phyloP scores from a whole-genome alignment of 2,113 vertebrate genomes.

The Aptenodytes forsteri region DNA sequence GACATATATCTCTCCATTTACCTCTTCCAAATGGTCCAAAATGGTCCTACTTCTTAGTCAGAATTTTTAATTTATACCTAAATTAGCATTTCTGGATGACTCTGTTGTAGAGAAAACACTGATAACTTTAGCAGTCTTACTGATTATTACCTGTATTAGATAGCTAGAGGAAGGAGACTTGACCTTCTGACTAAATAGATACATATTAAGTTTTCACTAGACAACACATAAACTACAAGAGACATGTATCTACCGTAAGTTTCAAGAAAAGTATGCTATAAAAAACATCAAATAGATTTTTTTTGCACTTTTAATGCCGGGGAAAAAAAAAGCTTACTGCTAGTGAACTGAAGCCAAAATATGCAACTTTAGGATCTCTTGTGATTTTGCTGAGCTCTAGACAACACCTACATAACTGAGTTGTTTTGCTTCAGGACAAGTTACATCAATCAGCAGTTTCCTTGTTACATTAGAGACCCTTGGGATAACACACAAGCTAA shows the following conservation, averaged over 20 bases:
- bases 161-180: not conserved
- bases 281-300: not conserved
- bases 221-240: not conserved
- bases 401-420: not conserved
- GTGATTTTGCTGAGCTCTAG: constrained; percentile 16
- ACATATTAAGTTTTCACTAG: not conserved
- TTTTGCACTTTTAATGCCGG: not conserved
- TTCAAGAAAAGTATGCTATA: not conserved
- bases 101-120: not conserved
- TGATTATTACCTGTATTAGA: not conserved
- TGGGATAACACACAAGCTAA: not conserved
- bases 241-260: not conserved
- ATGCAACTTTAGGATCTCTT: not conserved
- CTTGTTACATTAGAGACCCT: not conserved
- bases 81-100: not conserved
- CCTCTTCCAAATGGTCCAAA: not conserved
- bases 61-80: not conserved
- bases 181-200: not conserved
- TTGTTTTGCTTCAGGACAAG: not conserved
- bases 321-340: not conserved
- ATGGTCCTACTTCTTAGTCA: not conserved
- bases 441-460: constrained; percentile 9
- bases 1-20: not conserved
- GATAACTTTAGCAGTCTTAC: not conserved
- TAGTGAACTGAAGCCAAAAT: not conserved